Evolutionary conservation across 2,113 vertebrate genomes (phyloP).

Genomic region (Microtus oregoni): DNA sequence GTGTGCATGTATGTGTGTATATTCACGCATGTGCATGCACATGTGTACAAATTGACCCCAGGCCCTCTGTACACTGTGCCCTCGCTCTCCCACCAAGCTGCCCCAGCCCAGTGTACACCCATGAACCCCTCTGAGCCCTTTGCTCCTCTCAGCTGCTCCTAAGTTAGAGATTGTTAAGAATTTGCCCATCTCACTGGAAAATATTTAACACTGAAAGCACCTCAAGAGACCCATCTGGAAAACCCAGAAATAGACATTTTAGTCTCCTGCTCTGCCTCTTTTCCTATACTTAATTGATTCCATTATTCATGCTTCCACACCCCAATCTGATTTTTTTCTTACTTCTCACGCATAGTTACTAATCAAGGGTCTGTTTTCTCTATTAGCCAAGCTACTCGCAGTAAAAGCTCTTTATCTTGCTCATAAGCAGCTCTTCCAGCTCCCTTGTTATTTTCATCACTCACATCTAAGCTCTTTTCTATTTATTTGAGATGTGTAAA

Average conservation of each 20-base stretch:
- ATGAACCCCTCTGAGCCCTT: conserved; percentile 4
- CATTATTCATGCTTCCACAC: conserved; percentile 78
- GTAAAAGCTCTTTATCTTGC: conserved; percentile 48
- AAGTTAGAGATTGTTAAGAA: conserved; percentile 59
- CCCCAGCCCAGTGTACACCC: background rate
- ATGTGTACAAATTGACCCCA: background rate
- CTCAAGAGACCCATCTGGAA: conserved; percentile 68
- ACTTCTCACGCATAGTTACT: conserved; percentile 65
- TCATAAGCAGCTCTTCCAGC: conserved; percentile 51
- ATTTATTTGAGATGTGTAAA: conserved; percentile 24
- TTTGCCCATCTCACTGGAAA: conserved; percentile 60
- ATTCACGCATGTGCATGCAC: fast-evolving
- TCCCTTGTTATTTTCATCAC: conserved; percentile 56
- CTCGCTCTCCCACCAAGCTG: background rate
- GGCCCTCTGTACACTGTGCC: background rate
- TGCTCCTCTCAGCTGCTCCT: background rate
- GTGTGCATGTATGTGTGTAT: background rate
- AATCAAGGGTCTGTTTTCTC: conserved; percentile 62
- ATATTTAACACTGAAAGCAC: conserved; percentile 72
- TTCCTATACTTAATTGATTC: conserved; percentile 74
- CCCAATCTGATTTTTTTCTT: conserved; percentile 67
- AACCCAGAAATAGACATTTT: conserved; percentile 62
- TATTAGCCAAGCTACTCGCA: conserved; percentile 37
- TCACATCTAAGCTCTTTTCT: conserved; percentile 26
- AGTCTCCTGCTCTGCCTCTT: conserved; percentile 66